A percentile compares a stretch with the other conserved stretches of the same genome.
phyloP scores from a whole-genome alignment of 2,888 invertebrate species.

The Rhynchonema sp. region DNA sequence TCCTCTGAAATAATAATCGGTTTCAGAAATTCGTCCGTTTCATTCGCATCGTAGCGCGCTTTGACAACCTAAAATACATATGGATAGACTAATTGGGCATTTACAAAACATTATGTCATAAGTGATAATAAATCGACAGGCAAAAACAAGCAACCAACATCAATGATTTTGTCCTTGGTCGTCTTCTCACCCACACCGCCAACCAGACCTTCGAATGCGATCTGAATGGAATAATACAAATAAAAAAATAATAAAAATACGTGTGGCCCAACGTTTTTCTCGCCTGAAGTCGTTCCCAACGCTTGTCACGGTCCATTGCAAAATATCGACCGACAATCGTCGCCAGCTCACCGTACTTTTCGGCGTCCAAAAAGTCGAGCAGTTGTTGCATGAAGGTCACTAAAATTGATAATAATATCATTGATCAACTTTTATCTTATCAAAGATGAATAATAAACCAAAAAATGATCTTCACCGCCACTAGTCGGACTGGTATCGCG shows the following conservation, averaged over 20 bases:
- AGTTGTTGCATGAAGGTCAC: slow-evolving; percentile 23
- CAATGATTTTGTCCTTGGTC: slow-evolving; percentile 17
- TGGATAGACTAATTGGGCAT: too few relatives aligned
- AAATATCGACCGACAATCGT: slow-evolving; percentile 32
- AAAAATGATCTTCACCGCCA: slow-evolving; percentile 15
- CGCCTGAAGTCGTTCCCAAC: slow-evolving; percentile 26
- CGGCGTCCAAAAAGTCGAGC: slow-evolving; percentile 19
- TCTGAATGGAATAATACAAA: too few relatives aligned
- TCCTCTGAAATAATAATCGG: slow-evolving; percentile 29
- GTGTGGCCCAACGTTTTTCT: not conserved
- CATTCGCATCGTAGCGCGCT: slow-evolving; percentile 24
- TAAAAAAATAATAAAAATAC: not conserved
- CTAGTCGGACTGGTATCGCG: slow-evolving; percentile 32
- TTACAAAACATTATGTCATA: too few relatives aligned
- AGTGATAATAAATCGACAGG: too few relatives aligned
- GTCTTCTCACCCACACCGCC: slow-evolving; percentile 28
- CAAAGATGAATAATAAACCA: not conserved
- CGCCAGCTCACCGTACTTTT: slow-evolving; percentile 26
- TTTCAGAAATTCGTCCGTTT: slow-evolving; percentile 34
- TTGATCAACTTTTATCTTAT: not conserved
- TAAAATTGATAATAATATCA: slow-evolving; percentile 1
- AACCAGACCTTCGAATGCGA: slow-evolving; percentile 33
- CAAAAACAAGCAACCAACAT: too few relatives aligned
- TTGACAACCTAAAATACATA: slow-evolving; percentile 18
- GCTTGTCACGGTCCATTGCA: slow-evolving; percentile 33